Conservation (phyloP, 1,140 invertebrate species). For the Oryzaephilus surinamensis region DNA sequence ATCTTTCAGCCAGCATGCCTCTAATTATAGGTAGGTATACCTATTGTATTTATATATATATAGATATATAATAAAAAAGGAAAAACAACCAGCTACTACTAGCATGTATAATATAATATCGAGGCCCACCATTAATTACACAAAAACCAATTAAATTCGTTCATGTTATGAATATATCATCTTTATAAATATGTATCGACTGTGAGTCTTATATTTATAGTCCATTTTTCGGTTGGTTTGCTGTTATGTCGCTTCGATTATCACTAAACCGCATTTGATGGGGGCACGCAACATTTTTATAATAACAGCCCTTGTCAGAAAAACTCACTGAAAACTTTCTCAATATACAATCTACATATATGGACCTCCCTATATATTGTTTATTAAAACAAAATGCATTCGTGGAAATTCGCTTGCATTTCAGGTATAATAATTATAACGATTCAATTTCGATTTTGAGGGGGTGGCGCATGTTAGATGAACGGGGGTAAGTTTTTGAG, state of each 20-base stretch:
- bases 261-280: too few species aligned
- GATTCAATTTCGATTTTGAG: conserved; percentile 20
- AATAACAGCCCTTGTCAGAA: too few species aligned
- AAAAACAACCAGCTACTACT: too few species aligned
- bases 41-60: too few species aligned
- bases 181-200: conserved; percentile 20
- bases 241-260: conserved; percentile 14
- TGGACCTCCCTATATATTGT: too few species aligned
- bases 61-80: conserved; percentile 16
- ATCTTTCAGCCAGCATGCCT: conserved; percentile 6
- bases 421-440: conserved; percentile 24
- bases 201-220: conserved; percentile 19
- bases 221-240: conserved; percentile 19
- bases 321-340: too few species aligned
- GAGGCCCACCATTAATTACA: conserved; percentile 17
- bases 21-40: conserved; percentile 20
- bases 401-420: too few species aligned
- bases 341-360: too few species aligned
- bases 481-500: conserved; percentile 11
- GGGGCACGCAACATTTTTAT: too few species aligned
- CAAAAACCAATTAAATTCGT: conserved; percentile 19
- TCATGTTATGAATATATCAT: conserved; percentile 21
- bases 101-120: conserved; percentile 11
- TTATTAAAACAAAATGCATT: too few species aligned
- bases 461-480: too few species aligned